Percentiles rank a stretch among this genome's conserved stretches.
Evolutionary conservation across 2,888 invertebrate species (phyloP).

Genomic region (Steinernema carpocapsae): DNA sequence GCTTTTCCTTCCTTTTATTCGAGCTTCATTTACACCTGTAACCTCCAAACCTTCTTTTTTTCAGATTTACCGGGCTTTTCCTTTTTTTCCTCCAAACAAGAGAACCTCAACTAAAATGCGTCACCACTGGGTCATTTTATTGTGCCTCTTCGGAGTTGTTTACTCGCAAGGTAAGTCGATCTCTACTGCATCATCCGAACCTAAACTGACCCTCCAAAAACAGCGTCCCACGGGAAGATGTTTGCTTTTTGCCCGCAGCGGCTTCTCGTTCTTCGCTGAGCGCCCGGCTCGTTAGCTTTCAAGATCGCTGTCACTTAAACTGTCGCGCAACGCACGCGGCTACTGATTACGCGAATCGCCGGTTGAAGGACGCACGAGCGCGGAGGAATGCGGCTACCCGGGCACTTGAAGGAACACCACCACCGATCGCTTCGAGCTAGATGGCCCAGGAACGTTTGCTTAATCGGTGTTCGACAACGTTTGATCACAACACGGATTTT

Average conservation of each 20-base stretch:
- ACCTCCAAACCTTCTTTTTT: too few species aligned
- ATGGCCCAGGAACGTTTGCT: background rate
- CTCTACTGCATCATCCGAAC: background rate
- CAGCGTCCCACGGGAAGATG: background rate
- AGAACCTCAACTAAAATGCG: conserved; percentile 19
- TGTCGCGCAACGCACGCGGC: conserved; percentile 29
- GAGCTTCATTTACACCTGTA: too few species aligned
- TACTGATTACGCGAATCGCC: conserved; percentile 31
- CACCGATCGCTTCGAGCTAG: background rate
- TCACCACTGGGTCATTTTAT: conserved; percentile 17
- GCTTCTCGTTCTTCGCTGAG: background rate
- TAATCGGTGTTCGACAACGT: conserved; percentile 21
- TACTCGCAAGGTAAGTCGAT: conserved; percentile 31
- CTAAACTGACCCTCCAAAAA: conserved; percentile 9
- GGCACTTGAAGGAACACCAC: background rate
- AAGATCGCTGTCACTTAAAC: conserved; percentile 35
- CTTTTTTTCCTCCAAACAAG: background rate
- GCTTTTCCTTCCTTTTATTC: too few species aligned
- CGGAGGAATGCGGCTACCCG: conserved; percentile 29
- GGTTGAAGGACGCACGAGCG: conserved; percentile 32
- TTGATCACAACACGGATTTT: background rate
- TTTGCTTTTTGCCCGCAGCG: conserved; percentile 3
- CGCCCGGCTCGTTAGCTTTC: conserved; percentile 6
- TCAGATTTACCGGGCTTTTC: conserved; percentile 6
- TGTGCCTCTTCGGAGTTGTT: conserved; percentile 33